Base-by-base conservation (phyloP, 2,797 vertebrate genomes). In the Spea hammondii region DNA sequence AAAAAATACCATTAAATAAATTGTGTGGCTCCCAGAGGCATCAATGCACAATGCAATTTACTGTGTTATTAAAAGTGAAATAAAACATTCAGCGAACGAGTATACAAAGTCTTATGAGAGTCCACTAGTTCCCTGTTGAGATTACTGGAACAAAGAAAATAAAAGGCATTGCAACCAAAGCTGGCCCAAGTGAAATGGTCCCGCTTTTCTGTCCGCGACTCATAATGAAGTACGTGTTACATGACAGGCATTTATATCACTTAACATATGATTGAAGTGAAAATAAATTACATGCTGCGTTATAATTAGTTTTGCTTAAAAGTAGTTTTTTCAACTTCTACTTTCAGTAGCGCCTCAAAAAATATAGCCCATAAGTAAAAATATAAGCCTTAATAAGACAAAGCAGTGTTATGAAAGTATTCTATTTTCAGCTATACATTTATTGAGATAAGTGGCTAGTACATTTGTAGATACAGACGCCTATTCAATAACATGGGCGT, bases 1-100 rank as follows among this genome's bases (percentile, higher is more conserved):
- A 62, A 78, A 62, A 79, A 75, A 80, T 50, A 79, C 70, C 49
- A 47, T 48, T 59, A 48, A 65, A 79, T 79, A 59, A 69, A 79
- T 74, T 32, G 32, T 70, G 62, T 8, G 60, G 8, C 47, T 67
- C 13, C 78, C 59, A 70, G 17, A 74, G 55, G 32, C 65, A 59
- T 68, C 49, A 66, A 70, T 47, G 47, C 74, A 79, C 49, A 62
- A 75, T 17, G 48, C 50, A 70, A 70, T 57, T 55, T 57, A 67
- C 45, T 32, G 59, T 47, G 69, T 80, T 75, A 79, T 70, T 75
- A 79, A 70, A 70, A 65, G 59, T 74, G 65, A 79, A 70, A 75
- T 75, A 75, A 74, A 70, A 59, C 50, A 74, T 74, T 49, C 54
- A 44, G n/a, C 4, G n/a, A 55, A 48, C 14, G 60, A 53, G 78